A percentile compares a stretch with the other conserved stretches of the same genome.
These are phyloP conservation scores for Caretta caretta DNA, from an alignment of 2,113 vertebrate species.

Conservation along the genomic window DNA sequence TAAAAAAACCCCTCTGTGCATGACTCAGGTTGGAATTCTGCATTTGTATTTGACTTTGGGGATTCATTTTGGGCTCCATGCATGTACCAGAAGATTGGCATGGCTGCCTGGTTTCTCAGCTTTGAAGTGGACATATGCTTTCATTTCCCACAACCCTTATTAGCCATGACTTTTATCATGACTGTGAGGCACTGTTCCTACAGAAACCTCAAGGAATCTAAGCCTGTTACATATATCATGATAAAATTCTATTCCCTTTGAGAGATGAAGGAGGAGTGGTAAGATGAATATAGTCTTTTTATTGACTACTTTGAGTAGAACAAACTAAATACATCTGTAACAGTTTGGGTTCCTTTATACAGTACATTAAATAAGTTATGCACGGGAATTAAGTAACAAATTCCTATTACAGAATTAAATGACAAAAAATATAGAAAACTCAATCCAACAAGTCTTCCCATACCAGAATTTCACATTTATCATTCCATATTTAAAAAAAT, in stretches of 20 bases:
- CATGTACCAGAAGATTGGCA: not conserved
- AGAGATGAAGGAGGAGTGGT: not conserved
- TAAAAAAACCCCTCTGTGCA: too few relatives aligned
- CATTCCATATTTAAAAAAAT: constrained; percentile 45
- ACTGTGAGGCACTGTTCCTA: accelerated
- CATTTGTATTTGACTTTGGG: not conserved
- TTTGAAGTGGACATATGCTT: not conserved
- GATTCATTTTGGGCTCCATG: not conserved
- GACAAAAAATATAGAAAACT: constrained; percentile 72
- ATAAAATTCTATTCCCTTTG: not conserved
- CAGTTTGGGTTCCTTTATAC: constrained; percentile 82
- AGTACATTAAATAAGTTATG: constrained; percentile 87
- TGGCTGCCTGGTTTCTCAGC: too few relatives aligned
- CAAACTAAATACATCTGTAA: constrained; percentile 88
- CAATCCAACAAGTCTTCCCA: constrained; percentile 37
- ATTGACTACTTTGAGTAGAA: constrained; percentile 86
- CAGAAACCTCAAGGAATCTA: accelerated
- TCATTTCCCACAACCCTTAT: not conserved
- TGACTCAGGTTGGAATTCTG: not conserved
- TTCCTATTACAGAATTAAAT: constrained; percentile 78
- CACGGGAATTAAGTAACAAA: constrained; percentile 81
- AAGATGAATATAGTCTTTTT: constrained; percentile 83
- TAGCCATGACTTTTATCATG: not conserved
- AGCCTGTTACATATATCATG: accelerated
- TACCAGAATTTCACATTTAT: constrained; percentile 66